phyloP scores from a whole-genome alignment of 1,140 invertebrate species.

The Nasonia vitripennis region DNA sequence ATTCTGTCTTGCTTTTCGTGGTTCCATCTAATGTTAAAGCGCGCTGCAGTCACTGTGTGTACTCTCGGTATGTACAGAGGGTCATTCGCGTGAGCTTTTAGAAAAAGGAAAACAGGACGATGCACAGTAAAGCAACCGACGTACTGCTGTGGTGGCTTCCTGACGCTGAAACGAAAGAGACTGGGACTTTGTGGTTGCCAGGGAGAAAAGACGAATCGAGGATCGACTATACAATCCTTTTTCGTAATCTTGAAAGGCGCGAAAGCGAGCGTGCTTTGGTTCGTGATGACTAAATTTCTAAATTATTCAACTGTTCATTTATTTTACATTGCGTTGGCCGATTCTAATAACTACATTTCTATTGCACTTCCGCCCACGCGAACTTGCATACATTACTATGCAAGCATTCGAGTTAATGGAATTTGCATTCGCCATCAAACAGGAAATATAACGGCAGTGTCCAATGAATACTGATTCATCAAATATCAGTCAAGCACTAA shows the following conservation, averaged over 20 bases:
- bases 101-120: too few species aligned
- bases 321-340: too few species aligned
- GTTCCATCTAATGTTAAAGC: conserved; percentile 16
- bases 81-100: not conserved
- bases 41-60: not conserved
- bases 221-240: not conserved
- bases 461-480: not conserved
- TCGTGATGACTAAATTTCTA: not conserved
- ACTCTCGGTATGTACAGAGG: not conserved
- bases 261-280: not conserved
- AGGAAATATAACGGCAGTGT: not conserved
- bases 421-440: not conserved
- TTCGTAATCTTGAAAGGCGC: not conserved
- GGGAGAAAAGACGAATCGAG: not conserved
- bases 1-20: conserved; percentile 24
- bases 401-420: not conserved
- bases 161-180: not conserved
- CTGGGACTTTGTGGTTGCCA: not conserved
- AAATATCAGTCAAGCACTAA: not conserved
- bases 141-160: not conserved
- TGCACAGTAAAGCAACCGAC: too few species aligned
- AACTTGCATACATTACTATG: not conserved
- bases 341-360: too few species aligned
- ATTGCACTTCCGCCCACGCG: not conserved
- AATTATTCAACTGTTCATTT: too few species aligned